Evolutionary conservation across 2,888 invertebrate species (phyloP), one percentile per base, ranked within the genome.

Genomic region (Volucella inanis): DNA sequence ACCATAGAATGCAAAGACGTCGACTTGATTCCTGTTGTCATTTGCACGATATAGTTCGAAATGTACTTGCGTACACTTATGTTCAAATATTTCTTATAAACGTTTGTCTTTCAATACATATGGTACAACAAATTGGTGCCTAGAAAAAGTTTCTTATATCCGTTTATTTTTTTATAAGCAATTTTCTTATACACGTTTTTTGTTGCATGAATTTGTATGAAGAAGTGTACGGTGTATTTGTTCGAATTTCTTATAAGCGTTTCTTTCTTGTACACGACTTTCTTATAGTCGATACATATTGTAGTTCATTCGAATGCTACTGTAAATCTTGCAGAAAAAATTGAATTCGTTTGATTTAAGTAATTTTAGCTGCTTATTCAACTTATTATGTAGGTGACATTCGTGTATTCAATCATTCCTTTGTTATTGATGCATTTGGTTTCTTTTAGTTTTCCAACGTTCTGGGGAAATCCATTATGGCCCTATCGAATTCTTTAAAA

Each of bases 61-160:
- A 49, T 2, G 14, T 49, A 14, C 49, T 49, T 49, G 49, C n/a
- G 49, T 8, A 49, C 49, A 49, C 49, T 49, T n/a, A 49, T 49
- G 49, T 8, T 49, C 49, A 49, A 49, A 49, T 8, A 8, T 49
- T 49, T 49, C 49, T 11, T 11, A 49, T 49, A 49, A 49, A 49
- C 49, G 49, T 49, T 49, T 12, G 3, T 49, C n/a, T 49, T 49
- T 12, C 12, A 49, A 49, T 11, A 3, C 3, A 8, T 12, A n/a
- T n/a, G n/a, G n/a, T 15, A 4, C 4, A 1, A 8, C n/a, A 49
- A 49, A 14, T 49, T 12, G 49, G 49, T 49, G 4, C 15, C 11
- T 14, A 15, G 49, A 12, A 49, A 49, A 49, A 49, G 49, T 49
- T 49, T 12, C 49, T 49, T 49, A 11, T 49, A 12, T 49, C 49